phyloP scores from a whole-genome alignment of 2,797 vertebrate species.

The Gymnothorax reevesii region DNA sequence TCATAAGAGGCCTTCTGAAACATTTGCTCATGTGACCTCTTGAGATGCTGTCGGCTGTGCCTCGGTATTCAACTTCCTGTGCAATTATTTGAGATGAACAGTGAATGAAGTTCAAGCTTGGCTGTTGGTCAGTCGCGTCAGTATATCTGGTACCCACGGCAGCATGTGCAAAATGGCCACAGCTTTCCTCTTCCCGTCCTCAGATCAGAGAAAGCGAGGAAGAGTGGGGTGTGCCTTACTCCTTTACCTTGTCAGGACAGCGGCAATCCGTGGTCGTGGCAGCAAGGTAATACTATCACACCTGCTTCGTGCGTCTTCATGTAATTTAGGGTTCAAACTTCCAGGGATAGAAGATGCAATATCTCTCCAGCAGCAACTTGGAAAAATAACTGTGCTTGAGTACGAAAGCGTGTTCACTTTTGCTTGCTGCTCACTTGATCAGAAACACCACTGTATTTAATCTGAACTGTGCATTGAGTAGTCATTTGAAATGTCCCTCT shows the following conservation, averaged over 20 bases:
- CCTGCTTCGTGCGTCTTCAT: neutral
- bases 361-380: neutral
- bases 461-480: slow-evolving; percentile 32
- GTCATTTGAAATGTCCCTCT: neutral
- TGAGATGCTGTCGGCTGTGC: neutral
- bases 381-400: neutral
- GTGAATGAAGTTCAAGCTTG: neutral
- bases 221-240: slow-evolving; percentile 95
- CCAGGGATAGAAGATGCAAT: neutral
- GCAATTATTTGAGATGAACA: neutral
- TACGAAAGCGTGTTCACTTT: neutral
- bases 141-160: neutral
- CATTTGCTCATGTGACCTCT: neutral
- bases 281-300: slow-evolving; percentile 79
- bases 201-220: slow-evolving; percentile 95
- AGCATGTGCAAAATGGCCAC: neutral
- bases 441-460: slow-evolving; percentile 22
- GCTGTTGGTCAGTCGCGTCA: neutral
- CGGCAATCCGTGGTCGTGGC: slow-evolving; percentile 91
- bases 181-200: slow-evolving; percentile 44
- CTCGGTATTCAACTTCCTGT: neutral
- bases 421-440: slow-evolving; percentile 10
- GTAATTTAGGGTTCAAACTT: neutral
- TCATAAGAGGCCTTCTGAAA: neutral
- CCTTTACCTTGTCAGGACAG: slow-evolving; percentile 88